Evolutionary conservation across 2,888 invertebrate species (phyloP), one percentile per base, ranked within the genome.

Genomic region (Drosophila pegasa): DNA sequence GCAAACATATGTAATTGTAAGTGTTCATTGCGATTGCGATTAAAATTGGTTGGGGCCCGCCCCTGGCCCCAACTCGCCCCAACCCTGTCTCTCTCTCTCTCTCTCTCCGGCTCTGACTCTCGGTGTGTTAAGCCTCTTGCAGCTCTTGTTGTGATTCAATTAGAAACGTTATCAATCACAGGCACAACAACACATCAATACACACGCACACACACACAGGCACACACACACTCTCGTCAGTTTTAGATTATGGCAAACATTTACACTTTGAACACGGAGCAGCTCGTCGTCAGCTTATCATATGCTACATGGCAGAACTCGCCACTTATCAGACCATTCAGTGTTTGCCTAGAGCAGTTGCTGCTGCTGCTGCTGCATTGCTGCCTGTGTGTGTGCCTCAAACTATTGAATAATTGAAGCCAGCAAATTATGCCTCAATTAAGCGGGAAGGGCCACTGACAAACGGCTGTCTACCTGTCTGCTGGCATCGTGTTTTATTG

Each of bases 1-100:
- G 72, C 75, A 76, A 82, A 82, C 82, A 86, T 78, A 68, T 86
- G 87, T 85, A 84, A 78, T 75, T 82, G 80, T 84, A 80, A 87
- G 70, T 65, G 70, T 68, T 78, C 75, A 71, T 76, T 78, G 76
- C 71, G 87, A 80, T 85, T 85, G 78, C 73, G 85, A 81, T 85
- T 87, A 85, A 72, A 75, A 68, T 79, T 71, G 72, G 59, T 43
- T 52, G 55, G 48, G 54, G 31, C 41, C 45, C 65, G 25, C 43
- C 54, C 48, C 47, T 58, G 18, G 22, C 12, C 29, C 29, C 55
- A 12, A 9, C 47, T n/a, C 12, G 16, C 55, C 37, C 33, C 27
- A n/a, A n/a, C 40, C 38, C 43, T 1, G 12, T 50, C 31, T 20
- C 20, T 8, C 9, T 2, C 35, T 25, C 12, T 12, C 6, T 1